Evolutionary conservation across 2,888 invertebrate species (phyloP), one percentile per base, ranked within the genome.

Genomic region (Pyrochroa serraticornis): DNA sequence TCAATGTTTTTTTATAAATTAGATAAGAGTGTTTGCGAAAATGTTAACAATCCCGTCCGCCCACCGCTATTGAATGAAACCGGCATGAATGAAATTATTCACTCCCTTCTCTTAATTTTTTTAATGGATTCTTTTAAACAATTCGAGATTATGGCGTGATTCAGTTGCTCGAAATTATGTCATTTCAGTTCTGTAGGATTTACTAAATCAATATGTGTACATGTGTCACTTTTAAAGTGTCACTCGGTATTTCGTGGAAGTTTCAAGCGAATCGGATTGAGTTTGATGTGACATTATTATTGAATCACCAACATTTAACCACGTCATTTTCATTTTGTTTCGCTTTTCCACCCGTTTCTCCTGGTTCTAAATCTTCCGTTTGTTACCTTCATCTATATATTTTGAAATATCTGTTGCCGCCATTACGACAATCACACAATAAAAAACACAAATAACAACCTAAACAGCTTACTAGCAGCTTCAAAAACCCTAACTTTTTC

Each of bases 91-190:
- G 22, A 45, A 44, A 50, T 56, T 56, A 50, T 50, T 56, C 45
- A 50, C 36, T 13, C n/a, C 10, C 37, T 48, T 22, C 3, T 3
- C 12, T 36, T 52, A 12, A 43, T 5, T 37, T 55, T 43, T 31
- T 31, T 36, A 30, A 7, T n/a, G 2, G 9, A 36, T 50, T 50
- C 42, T 43, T 14, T 41, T 41, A 14, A 41, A 49, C 8, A 46
- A 41, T 14, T 22, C 22, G 8, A 34, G 41, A 54, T 13, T 39
- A 48, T 7, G 13, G 14, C 13, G 42, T 38, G 56, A 56, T 10
- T 56, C 56, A 56, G 37, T 38, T 14, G n/a, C n/a, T 32, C 22
- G 38, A 48, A 35, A 35, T 48, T 36, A 43, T 48, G 35, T 43
- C 43, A 41, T 43, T 48, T 36, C 3, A n/a, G 33, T 43, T 43